Base-by-base conservation (phyloP, 2,113 vertebrate species). In the Aegithalos caudatus region DNA sequence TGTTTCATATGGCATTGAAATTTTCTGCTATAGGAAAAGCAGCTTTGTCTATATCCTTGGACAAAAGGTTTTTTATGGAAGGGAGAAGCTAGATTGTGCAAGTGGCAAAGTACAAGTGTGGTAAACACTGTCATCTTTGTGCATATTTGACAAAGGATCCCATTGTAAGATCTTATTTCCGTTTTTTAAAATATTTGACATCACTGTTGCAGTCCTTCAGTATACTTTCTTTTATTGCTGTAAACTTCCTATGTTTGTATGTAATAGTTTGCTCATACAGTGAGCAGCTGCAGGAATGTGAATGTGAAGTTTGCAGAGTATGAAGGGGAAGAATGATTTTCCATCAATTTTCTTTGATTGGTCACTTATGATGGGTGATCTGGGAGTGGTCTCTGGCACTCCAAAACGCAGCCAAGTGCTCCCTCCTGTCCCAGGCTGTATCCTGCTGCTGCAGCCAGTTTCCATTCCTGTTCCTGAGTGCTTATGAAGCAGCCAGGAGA, bases 61-160 rank as follows among this genome's bases (percentile, higher is more conserved):
- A 97, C 93, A 97, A 95, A 95, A 95, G 89, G 64, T 89, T 95
- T 96, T 91, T 95, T 79, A 95, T 95, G 58, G 56, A 90, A 89
- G 40, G 78, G 61, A 95, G 87, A 92, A 95, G 70, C 91, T 85
- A 83, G 78, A 95, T 85, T 91, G 94, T 95, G 74, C 87, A 70
- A 95, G 84, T 95, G 78, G 74, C 12, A 7, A 79, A 95, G 87
- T 88, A 85, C 78, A 47, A 94, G 81, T 50, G 61, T 0, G 19
- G 54, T 95, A 92, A 95, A 97, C 94, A 95, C 93, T 96, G 81
- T 96, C 93, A 95, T 97, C 95, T 96, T 97, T 97, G 96, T 97
- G 89, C n/a, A 3, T 65, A 56, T 77, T 80, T 85, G 64, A 96
- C 96, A 97, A 97, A 92, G 88, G 74, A 58, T 80, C n/a, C 50